A percentile compares a stretch with the other conserved stretches of the same genome.
These are phyloP conservation scores for Euschistus heros DNA, from an alignment of 1,140 invertebrate genomes.

Conservation along the genomic window DNA sequence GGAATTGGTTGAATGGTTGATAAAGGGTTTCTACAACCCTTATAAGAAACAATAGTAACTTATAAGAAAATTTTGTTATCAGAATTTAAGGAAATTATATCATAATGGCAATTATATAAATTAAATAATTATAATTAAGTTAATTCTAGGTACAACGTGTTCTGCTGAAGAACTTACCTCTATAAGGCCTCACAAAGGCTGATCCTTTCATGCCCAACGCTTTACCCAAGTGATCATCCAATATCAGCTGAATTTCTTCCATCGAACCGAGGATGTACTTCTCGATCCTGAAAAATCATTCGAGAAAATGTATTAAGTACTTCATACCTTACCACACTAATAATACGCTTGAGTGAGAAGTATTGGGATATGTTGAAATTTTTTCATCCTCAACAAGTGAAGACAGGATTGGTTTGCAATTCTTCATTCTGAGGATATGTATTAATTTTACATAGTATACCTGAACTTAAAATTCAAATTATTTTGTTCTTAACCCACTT, in stretches of 20 bases:
- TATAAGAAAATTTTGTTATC: not conserved
- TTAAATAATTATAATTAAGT: not conserved
- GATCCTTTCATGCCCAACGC: constrained; percentile 82
- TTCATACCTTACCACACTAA: no score
- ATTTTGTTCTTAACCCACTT: no score
- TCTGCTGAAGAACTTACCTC: constrained; percentile 35
- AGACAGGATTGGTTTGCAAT: no score
- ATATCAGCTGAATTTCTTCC: constrained; percentile 72
- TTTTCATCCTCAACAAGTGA: no score
- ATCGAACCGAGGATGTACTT: constrained; percentile 48
- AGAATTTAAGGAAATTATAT: not conserved
- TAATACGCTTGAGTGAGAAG: no score
- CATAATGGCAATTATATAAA: not conserved
- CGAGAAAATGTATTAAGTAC: no score
- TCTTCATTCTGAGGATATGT: no score
- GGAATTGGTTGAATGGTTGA: no score
- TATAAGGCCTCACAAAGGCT: constrained; percentile 83
- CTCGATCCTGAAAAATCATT: not conserved
- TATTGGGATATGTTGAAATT: no score
- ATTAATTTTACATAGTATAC: no score
- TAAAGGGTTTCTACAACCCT: no score
- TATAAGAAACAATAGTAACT: not conserved
- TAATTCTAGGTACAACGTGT: not conserved
- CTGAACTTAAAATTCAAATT: no score
- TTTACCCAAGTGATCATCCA: constrained; percentile 84